Percentiles rank a stretch among this genome's conserved stretches.
Evolutionary conservation across 1,140 invertebrate genomes (phyloP).

Genomic region (Drosophila sechellia): DNA sequence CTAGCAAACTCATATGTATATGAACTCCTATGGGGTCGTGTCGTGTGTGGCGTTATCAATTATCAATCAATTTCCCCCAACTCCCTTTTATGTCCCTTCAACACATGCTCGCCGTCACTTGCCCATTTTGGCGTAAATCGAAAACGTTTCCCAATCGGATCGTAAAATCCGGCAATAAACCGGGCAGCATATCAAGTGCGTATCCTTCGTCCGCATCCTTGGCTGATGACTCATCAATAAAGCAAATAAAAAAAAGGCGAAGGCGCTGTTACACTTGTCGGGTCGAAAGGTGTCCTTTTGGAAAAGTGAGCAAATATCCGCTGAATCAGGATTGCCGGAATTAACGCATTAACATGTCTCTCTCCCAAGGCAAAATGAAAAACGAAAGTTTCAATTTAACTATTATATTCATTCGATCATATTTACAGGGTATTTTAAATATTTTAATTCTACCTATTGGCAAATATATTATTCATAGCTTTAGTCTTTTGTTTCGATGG

Average conservation of each 20-base stretch:
- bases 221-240: conserved; percentile 40
- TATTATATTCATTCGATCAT: too few species aligned
- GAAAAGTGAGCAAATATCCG: neutral
- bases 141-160: conserved; percentile 34
- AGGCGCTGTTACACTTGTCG: neutral
- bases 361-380: too few species aligned
- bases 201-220: conserved; percentile 10
- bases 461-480: too few species aligned
- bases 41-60: conserved; percentile 20
- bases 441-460: too few species aligned
- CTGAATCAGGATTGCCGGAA: neutral
- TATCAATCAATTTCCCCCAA: conserved; percentile 32
- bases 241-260: conserved; percentile 9
- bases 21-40: neutral
- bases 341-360: too few species aligned
- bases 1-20: too few species aligned
- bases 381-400: too few species aligned
- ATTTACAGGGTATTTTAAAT: too few species aligned
- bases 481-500: too few species aligned
- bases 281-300: neutral
- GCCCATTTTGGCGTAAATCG: conserved; percentile 19
- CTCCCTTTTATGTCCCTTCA: conserved; percentile 5
- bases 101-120: conserved; percentile 10
- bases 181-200: conserved; percentile 33
- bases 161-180: conserved; percentile 44